These are phyloP conservation scores for Platynereis dumerilii DNA, from an alignment of 2,888 invertebrate genomes.

Conservation along the genomic window DNA sequence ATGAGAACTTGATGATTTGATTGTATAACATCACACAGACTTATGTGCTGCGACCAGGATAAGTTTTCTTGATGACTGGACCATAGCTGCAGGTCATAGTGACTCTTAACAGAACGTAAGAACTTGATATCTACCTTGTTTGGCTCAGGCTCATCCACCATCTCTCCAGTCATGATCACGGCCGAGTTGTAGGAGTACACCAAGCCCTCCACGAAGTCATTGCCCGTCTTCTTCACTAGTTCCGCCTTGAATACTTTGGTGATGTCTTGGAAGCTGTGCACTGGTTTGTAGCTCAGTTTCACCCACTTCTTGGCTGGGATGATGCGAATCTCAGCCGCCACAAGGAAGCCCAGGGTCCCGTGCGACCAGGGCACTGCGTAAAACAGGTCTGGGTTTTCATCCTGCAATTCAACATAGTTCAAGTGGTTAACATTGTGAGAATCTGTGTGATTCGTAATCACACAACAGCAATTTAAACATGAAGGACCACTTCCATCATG, in stretches of 20 bases:
- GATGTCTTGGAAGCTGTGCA: slow-evolving; percentile 57
- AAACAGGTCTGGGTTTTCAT: slow-evolving; percentile 76
- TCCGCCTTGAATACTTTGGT: slow-evolving; percentile 66
- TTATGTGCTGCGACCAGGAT: no score
- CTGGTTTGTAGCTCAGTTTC: slow-evolving; percentile 72
- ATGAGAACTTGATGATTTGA: no score
- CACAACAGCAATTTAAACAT: no score
- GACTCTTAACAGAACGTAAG: no score
- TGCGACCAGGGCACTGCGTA: slow-evolving; percentile 85
- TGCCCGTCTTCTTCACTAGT: slow-evolving; percentile 64
- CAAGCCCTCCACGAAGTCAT: slow-evolving; percentile 80
- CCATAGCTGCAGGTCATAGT: no score
- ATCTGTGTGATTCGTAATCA: no score
- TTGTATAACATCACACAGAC: no score
- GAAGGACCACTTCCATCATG: no score
- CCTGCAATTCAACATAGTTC: slow-evolving; percentile 64
- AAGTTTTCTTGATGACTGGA: no score
- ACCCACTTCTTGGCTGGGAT: slow-evolving; percentile 74
- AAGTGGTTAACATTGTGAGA: no score
- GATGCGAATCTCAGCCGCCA: slow-evolving; percentile 74
- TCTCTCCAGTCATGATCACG: slow-evolving; percentile 79
- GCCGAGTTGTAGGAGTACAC: slow-evolving; percentile 72
- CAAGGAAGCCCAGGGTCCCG: slow-evolving; percentile 82
- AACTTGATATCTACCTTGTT: slow-evolving; percentile 68
- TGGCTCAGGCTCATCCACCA: slow-evolving; percentile 71